Percentiles rank a stretch among this genome's conserved stretches.
Conservation (phyloP, 2,797 vertebrate genomes). For the Pteronotus mesoamericanus region DNA sequence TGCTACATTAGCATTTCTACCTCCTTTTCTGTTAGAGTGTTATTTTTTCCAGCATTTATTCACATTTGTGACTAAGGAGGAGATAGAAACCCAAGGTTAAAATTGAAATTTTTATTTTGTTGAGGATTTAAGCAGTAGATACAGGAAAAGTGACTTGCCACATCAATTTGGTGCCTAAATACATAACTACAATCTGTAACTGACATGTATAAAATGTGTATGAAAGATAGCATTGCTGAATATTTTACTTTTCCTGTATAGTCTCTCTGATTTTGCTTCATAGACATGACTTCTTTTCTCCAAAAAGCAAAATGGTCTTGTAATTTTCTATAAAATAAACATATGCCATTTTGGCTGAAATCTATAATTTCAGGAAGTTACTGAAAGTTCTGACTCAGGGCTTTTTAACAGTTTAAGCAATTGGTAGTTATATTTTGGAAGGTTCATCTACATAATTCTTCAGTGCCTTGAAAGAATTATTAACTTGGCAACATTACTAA, state of each 20-base stretch:
- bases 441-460: constrained; percentile 68
- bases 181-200: background rate
- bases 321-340: constrained; percentile 52
- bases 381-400: constrained; percentile 81
- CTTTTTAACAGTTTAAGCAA: constrained; percentile 78
- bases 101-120: constrained; percentile 34
- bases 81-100: constrained; percentile 29
- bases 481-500: constrained; percentile 71
- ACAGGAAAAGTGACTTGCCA: constrained; percentile 39
- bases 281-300: constrained; percentile 62
- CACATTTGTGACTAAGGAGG: constrained; percentile 41
- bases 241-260: constrained; percentile 29
- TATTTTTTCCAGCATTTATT: constrained; percentile 65
- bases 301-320: constrained; percentile 66
- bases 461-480: constrained; percentile 81
- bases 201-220: constrained; percentile 40
- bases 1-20: constrained; percentile 73
- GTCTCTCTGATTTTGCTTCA: constrained; percentile 57
- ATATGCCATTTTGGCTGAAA: constrained; percentile 70
- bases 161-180: constrained; percentile 54
- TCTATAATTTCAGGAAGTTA: constrained; percentile 74
- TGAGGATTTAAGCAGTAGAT: constrained; percentile 1
- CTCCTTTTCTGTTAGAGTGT: constrained; percentile 76
- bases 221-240: constrained; percentile 42
- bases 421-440: constrained; percentile 73